These are phyloP conservation scores for Diorhabda elongata DNA, from an alignment of 1,140 invertebrate genomes.

Conservation along the genomic window DNA sequence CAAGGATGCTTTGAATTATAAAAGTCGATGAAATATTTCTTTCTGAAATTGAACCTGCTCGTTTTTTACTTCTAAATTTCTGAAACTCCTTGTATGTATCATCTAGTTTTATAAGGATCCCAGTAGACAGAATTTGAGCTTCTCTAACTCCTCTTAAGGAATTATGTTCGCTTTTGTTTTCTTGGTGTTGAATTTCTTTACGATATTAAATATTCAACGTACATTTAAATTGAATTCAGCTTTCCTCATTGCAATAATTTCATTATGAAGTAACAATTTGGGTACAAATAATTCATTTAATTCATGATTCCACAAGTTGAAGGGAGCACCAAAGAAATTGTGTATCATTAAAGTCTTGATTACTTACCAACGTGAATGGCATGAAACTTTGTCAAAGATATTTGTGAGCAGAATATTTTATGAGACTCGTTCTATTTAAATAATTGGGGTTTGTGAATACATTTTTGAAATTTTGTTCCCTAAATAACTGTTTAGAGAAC, in stretches of 20 bases:
- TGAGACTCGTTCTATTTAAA: background rate
- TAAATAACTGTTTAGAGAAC: background rate
- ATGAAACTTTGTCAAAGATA: slow-evolving; percentile 1
- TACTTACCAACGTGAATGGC: slow-evolving; percentile 10
- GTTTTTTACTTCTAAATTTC: too few relatives aligned
- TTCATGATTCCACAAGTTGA: slow-evolving; percentile 6
- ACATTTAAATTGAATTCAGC: too few relatives aligned
- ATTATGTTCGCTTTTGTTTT: too few relatives aligned
- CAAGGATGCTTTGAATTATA: too few relatives aligned
- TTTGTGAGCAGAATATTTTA: slow-evolving; percentile 1
- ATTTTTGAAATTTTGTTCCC: background rate
- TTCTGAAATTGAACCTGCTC: too few relatives aligned
- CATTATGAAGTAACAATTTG: slow-evolving; percentile 1
- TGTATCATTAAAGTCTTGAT: slow-evolving; percentile 16
- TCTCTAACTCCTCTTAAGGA: too few relatives aligned
- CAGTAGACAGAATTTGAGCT: too few relatives aligned
- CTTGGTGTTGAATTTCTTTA: too few relatives aligned
- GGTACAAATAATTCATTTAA: slow-evolving; percentile 12
- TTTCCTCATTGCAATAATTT: background rate
- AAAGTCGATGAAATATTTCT: too few relatives aligned
- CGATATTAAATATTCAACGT: too few relatives aligned
- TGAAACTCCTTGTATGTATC: too few relatives aligned
- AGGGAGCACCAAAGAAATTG: background rate
- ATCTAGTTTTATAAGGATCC: too few relatives aligned
- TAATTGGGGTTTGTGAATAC: background rate